These are phyloP conservation scores for Acipenser transmontanus DNA, from an alignment of 2,797 vertebrate species.

Conservation along the genomic window DNA sequence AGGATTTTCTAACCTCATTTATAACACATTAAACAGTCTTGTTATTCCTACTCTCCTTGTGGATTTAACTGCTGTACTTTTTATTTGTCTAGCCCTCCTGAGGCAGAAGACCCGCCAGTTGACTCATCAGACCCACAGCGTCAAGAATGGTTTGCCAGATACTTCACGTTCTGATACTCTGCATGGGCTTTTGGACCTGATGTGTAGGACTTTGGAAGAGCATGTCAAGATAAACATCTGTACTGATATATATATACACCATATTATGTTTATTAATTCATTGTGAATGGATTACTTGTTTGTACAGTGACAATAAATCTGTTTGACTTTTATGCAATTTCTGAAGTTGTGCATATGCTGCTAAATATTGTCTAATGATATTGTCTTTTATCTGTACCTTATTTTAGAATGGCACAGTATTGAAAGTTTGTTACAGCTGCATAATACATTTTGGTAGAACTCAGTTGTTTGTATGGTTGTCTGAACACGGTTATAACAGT, in stretches of 20 bases:
- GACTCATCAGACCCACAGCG: constrained; percentile 85
- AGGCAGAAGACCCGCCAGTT: constrained; percentile 78
- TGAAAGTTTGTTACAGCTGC: constrained; percentile 85
- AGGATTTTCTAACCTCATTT: no score
- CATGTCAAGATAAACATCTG: constrained; percentile 69
- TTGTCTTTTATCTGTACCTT: constrained; percentile 57
- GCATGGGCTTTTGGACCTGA: constrained; percentile 27
- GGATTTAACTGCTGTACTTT: constrained; percentile 3
- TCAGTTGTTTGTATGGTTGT: constrained; percentile 72
- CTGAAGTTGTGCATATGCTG: constrained; percentile 58
- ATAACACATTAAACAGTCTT: no score
- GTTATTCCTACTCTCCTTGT: no score
- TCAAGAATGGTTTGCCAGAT: constrained; percentile 97
- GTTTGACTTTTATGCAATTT: constrained; percentile 58
- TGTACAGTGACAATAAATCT: constrained; percentile 63
- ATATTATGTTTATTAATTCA: constrained; percentile 51
- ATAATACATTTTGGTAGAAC: constrained; percentile 93
- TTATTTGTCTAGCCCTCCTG: constrained; percentile 78
- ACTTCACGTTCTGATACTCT: constrained; percentile 92
- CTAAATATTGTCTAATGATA: constrained; percentile 58
- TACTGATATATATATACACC: constrained; percentile 53
- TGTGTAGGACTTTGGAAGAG: constrained; percentile 63
- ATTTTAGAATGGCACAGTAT: constrained; percentile 77
- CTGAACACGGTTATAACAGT: constrained; percentile 78
- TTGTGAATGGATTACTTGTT: constrained; percentile 57